Conservation (phyloP, 1,140 invertebrate genomes). For the Anthonomus grandis region DNA sequence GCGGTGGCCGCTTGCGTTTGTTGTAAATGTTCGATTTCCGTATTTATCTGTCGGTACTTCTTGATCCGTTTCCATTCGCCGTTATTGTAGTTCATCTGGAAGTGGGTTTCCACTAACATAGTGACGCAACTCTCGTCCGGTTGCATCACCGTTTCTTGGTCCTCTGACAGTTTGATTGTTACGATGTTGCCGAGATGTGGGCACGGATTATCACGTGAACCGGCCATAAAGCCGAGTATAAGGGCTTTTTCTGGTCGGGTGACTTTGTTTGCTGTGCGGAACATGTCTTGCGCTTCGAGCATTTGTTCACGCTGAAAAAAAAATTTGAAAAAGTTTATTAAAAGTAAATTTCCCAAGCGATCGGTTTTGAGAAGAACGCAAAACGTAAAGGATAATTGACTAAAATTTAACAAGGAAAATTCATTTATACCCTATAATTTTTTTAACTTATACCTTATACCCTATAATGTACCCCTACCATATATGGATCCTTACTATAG, state of each 20-base stretch:
- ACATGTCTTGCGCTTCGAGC: slow-evolving; percentile 96
- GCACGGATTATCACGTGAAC: slow-evolving; percentile 91
- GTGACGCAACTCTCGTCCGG: slow-evolving; percentile 68
- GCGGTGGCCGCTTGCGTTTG: slow-evolving; percentile 36
- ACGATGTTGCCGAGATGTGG: slow-evolving; percentile 90
- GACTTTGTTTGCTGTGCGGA: slow-evolving; percentile 91
- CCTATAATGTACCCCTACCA: no score
- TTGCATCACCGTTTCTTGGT: slow-evolving; percentile 76
- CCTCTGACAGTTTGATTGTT: slow-evolving; percentile 88
- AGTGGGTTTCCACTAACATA: slow-evolving; percentile 87
- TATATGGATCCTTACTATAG: no score
- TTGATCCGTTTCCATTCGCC: slow-evolving; percentile 92
- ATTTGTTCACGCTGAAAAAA: slow-evolving; percentile 84
- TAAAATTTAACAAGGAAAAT: no score
- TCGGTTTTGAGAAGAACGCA: no score
- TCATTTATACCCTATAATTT: no score
- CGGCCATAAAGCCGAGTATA: slow-evolving; percentile 97
- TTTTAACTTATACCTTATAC: no score
- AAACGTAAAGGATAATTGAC: no score
- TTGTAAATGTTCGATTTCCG: slow-evolving; percentile 48
- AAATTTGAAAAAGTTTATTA: not conserved
- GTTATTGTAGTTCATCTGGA: slow-evolving; percentile 95
- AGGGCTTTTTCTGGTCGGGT: slow-evolving; percentile 94
- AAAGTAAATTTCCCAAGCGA: no score
- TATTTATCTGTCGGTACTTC: slow-evolving; percentile 69